phyloP scores from a whole-genome alignment of 1,140 invertebrate genomes.

The Campoletis sonorensis region DNA sequence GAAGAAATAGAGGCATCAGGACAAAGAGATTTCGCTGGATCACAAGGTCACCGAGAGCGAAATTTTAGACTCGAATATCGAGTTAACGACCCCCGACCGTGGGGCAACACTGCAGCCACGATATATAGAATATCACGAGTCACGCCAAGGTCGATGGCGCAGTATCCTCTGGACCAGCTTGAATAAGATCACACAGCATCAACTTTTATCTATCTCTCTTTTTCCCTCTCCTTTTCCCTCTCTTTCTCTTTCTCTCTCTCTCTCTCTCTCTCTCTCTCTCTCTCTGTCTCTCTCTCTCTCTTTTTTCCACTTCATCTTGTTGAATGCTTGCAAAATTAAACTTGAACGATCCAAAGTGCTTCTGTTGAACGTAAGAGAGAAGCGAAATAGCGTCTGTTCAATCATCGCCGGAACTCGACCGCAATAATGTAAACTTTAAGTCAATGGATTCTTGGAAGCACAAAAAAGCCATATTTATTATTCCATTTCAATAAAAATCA shows the following conservation, averaged over 20 bases:
- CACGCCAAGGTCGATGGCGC: conserved; percentile 52
- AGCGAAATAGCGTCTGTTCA: conserved; percentile 13
- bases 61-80: conserved; percentile 27
- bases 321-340: conserved; percentile 14
- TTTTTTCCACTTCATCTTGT: neutral
- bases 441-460: conserved; percentile 18
- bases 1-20: neutral
- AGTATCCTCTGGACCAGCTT: conserved; percentile 41
- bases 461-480: neutral
- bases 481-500: too few relatives aligned
- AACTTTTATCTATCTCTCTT: conserved; percentile 33
- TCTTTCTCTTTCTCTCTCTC: neutral
- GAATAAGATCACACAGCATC: conserved; percentile 20
- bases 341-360: conserved; percentile 14
- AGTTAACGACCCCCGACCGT: conserved; percentile 31
- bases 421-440: conserved; percentile 6
- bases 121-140: conserved; percentile 42
- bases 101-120: conserved; percentile 14
- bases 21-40: conserved; percentile 26
- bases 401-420: conserved; percentile 28
- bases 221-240: neutral
- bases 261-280: neutral
- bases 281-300: neutral
- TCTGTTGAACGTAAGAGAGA: conserved; percentile 12
- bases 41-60: conserved; percentile 21